These are phyloP conservation scores for Odontamblyopus lacepedii DNA, from an alignment of 2,797 vertebrate genomes.

Conservation along the genomic window DNA sequence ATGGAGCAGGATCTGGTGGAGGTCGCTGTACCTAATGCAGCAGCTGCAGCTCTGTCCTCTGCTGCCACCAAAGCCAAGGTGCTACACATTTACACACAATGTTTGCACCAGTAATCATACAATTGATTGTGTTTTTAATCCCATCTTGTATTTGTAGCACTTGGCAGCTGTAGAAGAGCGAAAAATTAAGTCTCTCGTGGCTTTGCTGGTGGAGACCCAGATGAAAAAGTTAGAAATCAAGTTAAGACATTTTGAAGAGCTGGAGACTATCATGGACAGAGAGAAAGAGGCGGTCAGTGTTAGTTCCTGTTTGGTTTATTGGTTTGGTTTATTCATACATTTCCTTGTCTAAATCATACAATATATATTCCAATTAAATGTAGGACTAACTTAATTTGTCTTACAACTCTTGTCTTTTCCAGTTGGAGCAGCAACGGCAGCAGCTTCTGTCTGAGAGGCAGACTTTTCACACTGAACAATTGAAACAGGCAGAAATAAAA, in stretches of 20 bases:
- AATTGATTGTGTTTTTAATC: neutral
- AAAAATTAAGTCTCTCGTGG: slow-evolving; percentile 96
- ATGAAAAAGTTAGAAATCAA: slow-evolving; percentile 99
- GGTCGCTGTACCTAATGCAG: slow-evolving; percentile 88
- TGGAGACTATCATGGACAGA: slow-evolving; percentile 98
- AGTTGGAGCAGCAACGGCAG: slow-evolving; percentile 97
- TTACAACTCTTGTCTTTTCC: neutral
- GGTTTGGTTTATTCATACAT: neutral
- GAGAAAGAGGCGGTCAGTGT: slow-evolving; percentile 94
- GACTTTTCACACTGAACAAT: slow-evolving; percentile 96
- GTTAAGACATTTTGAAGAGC: slow-evolving; percentile 94
- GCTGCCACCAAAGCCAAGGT: slow-evolving; percentile 99
- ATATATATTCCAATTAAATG: neutral
- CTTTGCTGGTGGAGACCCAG: slow-evolving; percentile 96
- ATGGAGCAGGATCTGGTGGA: slow-evolving; percentile 90
- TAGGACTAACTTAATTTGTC: neutral
- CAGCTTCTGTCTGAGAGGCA: slow-evolving; percentile 93
- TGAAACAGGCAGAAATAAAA: slow-evolving; percentile 91
- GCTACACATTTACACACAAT: slow-evolving; percentile 3
- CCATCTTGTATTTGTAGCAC: slow-evolving; percentile 74
- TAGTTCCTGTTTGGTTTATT: neutral
- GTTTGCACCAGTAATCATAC: neutral
- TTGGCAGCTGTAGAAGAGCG: slow-evolving; percentile 94
- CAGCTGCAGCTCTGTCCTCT: slow-evolving; percentile 93
- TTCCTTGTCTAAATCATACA: neutral